Evolutionary conservation across 35 echinoderm and acorn worm genomes (phyloP), one percentile per base, ranked within the genome.

Genomic region (Chiridota heheva): DNA sequence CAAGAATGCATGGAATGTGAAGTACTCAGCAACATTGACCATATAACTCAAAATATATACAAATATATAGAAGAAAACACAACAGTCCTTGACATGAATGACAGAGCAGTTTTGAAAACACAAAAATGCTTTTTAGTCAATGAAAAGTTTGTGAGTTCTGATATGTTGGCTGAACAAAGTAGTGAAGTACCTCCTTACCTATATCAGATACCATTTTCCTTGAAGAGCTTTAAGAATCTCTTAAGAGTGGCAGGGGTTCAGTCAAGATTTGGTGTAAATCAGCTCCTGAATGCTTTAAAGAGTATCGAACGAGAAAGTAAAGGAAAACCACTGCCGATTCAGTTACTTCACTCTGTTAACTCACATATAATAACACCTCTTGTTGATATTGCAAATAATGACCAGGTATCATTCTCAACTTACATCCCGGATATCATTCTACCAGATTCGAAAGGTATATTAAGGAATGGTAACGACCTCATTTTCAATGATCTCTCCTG

Each of bases 401-500:
- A n/a, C n/a, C n/a, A n/a, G n/a, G n/a, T n/a, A 3, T 31, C 58
- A 32, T 18, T 57, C 1, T 16, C 26, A 40, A 61, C 47, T 1
- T 7, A 10, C 16, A 7, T 28, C 20, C 17, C 70, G 31, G 22
- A 78, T 46, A 69, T 70, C 40, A 49, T 66, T 62, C 51, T 90
- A 16, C 87, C 87, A 51, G 87, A 90, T 84, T 31, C 22, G 46
- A 2, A 76, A 16, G 56, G 48, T 1, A 42, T 74, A 4, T 44
- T 90, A 44, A 35, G n/a, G 36, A 24, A 22, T 39, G 39, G 57
- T 58, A 70, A 58, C 15, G 42, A 76, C 1, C 80, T 90, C 1
- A 57, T 69, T 32, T 90, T 82, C 31, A 44, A 45, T 75, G 87
- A 90, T 49, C 78, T 83, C 13, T 66, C 63, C 29, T 90, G 87